Evolutionary conservation across 2,888 invertebrate genomes (phyloP).

Genomic region (Pilophorus perplexus): DNA sequence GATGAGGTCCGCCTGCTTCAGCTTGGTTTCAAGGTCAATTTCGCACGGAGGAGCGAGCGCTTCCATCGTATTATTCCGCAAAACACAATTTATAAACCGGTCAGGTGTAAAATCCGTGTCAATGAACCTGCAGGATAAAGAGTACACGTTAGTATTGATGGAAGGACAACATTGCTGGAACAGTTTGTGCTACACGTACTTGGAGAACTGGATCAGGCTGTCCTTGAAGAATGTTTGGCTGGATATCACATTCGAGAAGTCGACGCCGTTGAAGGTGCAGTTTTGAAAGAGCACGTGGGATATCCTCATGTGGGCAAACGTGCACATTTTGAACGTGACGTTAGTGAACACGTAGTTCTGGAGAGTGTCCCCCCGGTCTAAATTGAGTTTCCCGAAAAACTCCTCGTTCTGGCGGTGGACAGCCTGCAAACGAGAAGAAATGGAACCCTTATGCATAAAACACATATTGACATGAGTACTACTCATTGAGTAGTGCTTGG

Average conservation of each 20-base stretch:
- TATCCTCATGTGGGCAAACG: conserved; percentile 40
- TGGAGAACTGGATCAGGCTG: conserved; percentile 35
- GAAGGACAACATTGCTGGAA: no score
- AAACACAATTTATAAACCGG: conserved; percentile 36
- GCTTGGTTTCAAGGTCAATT: conserved; percentile 41
- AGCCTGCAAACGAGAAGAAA: conserved; percentile 42
- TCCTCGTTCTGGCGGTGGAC: conserved; percentile 6
- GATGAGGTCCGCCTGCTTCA: conserved; percentile 39
- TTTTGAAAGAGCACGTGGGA: conserved; percentile 42
- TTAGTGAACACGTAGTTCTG: conserved; percentile 39
- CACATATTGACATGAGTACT: not conserved
- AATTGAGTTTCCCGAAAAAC: conserved; percentile 10
- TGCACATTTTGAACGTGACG: conserved; percentile 35
- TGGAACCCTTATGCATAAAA: no score
- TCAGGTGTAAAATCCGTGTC: conserved; percentile 40
- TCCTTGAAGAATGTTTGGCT: conserved; percentile 43
- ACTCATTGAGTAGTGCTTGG: not conserved
- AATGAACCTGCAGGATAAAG: conserved; percentile 36
- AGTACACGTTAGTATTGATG: no score
- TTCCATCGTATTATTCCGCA: conserved; percentile 34
- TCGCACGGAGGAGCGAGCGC: conserved; percentile 31
- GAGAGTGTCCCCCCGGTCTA: conserved; percentile 5
- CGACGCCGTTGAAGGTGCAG: conserved; percentile 33
- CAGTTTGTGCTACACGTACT: conserved; percentile 29
- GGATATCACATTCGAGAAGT: conserved; percentile 38